Base-by-base conservation (phyloP, 2,797 vertebrate genomes). In the Manis javanica region DNA sequence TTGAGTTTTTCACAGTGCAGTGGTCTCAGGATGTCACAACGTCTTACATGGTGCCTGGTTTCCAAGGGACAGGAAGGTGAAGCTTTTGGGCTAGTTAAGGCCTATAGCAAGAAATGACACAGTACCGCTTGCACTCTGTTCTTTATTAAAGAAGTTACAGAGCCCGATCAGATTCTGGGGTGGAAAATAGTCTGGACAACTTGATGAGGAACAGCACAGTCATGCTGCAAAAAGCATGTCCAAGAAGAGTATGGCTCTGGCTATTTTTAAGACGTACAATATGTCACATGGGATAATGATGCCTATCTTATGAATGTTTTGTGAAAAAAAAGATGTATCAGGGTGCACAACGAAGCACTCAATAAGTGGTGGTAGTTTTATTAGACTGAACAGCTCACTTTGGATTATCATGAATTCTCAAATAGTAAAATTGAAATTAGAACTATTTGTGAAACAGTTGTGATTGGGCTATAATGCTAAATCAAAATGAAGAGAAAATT, bases 401-500 rank as follows among this genome's bases (percentile, higher is more conserved):
- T 49, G n/a, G 14, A 92, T 83, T 24, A 31, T 68, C 31, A 74
- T 42, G 71, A 24, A 57, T 68, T 87, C 31, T 92, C 8, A 92
- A 74, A 37, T 34, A 63, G 3, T 93, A 37, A 72, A 74, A 82
- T 23, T 51, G 4, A 81, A 95, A 15, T 71, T 72, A 69, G 3
- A 1, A 29, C 21, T 69, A 7, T 78, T 66, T 72, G 31, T 21
- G 85, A 95, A 85, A 39, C 37, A 86, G 1, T 74, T 74, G 5
- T 69, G 49, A 72, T 57, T 81, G 72, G 16, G 69, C 0, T 11
- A 2, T 66, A 51, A 0, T 87, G 21, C 16, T 68, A 93, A 42
- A 81, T 75, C 37, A 85, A 78, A 92, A n/a, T 78, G 34, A 86
- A 74, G 14, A 78, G 29, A 53, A 75, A 90, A 75, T 39, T 7